Percentiles rank a stretch among this genome's conserved stretches.
These are phyloP conservation scores for Troides aeacus DNA, from an alignment of 2,888 invertebrate genomes.

Conservation along the genomic window DNA sequence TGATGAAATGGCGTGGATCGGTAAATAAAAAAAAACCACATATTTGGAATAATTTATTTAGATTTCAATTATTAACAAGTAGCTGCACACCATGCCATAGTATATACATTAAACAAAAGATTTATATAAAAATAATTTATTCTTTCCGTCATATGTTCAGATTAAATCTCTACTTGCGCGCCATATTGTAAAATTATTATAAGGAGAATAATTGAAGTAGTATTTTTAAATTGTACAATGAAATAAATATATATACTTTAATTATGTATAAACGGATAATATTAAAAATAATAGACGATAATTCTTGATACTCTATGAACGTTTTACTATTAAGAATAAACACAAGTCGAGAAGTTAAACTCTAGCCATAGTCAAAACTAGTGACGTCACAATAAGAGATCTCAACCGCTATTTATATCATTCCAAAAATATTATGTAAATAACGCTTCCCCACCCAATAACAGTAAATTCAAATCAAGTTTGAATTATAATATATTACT, in stretches of 20 bases:
- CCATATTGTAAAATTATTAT: slow-evolving; percentile 1
- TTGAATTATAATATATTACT: slow-evolving; percentile 32
- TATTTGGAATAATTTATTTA: slow-evolving; percentile 31
- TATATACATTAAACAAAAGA: slow-evolving; percentile 43
- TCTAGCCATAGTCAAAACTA: slow-evolving; percentile 24
- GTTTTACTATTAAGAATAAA: neutral
- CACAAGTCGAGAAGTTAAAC: slow-evolving; percentile 7
- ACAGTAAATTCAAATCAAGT: slow-evolving; percentile 3
- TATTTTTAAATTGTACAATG: slow-evolving; percentile 13
- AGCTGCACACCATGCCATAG: slow-evolving; percentile 37
- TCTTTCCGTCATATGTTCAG: slow-evolving; percentile 44
- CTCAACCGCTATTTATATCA: slow-evolving; percentile 32
- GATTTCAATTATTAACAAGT: slow-evolving; percentile 63
- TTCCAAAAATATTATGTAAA: slow-evolving; percentile 40
- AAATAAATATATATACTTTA: slow-evolving; percentile 7
- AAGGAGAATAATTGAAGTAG: slow-evolving; percentile 2
- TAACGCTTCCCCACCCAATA: neutral
- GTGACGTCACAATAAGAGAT: slow-evolving; percentile 34
- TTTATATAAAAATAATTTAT: slow-evolving; percentile 36
- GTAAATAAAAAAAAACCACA: neutral
- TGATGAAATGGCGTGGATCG: neutral
- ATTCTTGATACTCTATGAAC: neutral
- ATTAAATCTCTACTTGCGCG: slow-evolving; percentile 15
- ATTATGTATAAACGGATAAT: neutral
- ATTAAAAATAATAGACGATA: neutral